Evolutionary conservation across 2,113 vertebrate genomes (phyloP).

Genomic region (Psammodynastes pulverulentus): DNA sequence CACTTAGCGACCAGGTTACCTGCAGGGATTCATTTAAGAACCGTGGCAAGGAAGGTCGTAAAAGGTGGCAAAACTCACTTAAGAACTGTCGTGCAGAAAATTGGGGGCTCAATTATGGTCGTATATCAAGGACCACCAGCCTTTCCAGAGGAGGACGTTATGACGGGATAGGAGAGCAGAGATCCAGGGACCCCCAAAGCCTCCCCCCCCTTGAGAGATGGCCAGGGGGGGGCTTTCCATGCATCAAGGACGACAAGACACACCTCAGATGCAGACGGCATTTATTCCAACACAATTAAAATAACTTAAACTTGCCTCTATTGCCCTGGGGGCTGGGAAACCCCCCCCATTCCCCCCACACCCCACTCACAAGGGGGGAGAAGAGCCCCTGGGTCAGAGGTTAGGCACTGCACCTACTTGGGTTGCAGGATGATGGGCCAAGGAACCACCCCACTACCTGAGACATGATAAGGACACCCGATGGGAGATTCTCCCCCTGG

Average conservation of each 20-base stretch:
- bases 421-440: background rate
- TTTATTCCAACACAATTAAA: constrained; percentile 35
- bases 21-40: background rate
- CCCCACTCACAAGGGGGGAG: background rate
- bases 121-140: background rate
- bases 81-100: background rate
- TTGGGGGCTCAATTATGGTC: background rate
- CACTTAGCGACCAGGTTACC: background rate
- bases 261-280: accelerated
- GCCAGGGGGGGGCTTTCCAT: accelerated
- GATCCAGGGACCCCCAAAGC: accelerated
- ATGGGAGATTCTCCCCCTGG: background rate
- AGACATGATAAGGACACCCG: background rate
- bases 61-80: background rate
- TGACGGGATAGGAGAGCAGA: background rate
- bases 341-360: background rate
- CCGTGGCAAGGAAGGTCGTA: background rate
- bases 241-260: background rate
- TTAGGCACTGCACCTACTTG: no score
- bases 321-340: background rate
- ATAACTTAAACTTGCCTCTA: background rate
- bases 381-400: no score
- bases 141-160: background rate
- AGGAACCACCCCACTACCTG: background rate
- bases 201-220: background rate